phyloP scores from a whole-genome alignment of 1,140 invertebrate genomes.

The Drosophila grimshawi region DNA sequence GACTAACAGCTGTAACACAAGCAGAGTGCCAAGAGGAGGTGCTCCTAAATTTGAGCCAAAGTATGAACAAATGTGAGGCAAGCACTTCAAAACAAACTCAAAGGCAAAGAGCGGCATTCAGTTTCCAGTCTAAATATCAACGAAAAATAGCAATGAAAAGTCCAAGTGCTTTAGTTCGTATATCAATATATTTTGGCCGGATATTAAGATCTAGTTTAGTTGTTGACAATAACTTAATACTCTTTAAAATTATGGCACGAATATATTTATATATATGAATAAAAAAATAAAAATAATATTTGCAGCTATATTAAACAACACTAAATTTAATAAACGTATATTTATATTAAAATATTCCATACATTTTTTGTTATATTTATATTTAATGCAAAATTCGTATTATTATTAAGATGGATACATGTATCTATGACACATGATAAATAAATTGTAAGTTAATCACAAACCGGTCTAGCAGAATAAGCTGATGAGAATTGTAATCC shows the following conservation, averaged over 20 bases:
- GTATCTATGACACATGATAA: background rate
- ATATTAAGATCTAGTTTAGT: background rate
- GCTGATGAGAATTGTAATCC: conserved; percentile 2
- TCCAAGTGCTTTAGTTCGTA: conserved; percentile 11
- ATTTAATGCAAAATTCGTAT: too few relatives aligned
- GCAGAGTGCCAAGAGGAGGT: background rate
- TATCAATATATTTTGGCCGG: conserved; percentile 11
- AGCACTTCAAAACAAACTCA: conserved; percentile 10
- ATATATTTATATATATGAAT: too few relatives aligned
- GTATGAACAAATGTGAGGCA: conserved; percentile 1
- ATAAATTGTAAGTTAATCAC: conserved; percentile 1
- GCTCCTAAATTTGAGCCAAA: background rate
- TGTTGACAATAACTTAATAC: background rate
- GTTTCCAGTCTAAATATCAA: conserved; percentile 28
- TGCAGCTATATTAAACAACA: too few relatives aligned
- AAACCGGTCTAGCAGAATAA: background rate
- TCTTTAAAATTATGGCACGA: too few relatives aligned
- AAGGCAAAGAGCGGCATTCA: conserved; percentile 7
- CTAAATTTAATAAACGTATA: too few relatives aligned
- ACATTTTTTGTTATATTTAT: too few relatives aligned
- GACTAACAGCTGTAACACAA: conserved; percentile 11
- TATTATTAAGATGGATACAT: background rate
- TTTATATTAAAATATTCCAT: too few relatives aligned
- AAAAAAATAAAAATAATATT: too few relatives aligned
- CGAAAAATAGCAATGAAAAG: conserved; percentile 8